Base-by-base conservation (phyloP, 2,888 invertebrate species). In the Polydrusus pterygomalis region DNA sequence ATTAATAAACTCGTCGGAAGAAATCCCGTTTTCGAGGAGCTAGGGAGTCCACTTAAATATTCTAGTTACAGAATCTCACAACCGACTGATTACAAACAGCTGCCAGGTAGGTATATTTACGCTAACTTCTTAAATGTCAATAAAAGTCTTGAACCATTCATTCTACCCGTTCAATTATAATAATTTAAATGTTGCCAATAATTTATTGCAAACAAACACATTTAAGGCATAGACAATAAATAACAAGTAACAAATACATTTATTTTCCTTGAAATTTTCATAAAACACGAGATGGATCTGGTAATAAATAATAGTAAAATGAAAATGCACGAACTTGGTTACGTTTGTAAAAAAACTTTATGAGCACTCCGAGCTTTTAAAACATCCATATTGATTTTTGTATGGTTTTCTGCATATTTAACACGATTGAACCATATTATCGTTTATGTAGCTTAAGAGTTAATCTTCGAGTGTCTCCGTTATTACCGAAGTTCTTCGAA, bases 181-280 rank as follows among this genome's bases (percentile, higher is more conserved):
- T 60, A 60, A 60, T 60, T 60, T 38, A 15, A 60, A 60, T 63
- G 47, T 63, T 63, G 20, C 45, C 15, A 30, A 30, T 64, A 70
- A 74, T 69, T 74, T 74, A 74, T 74, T 72, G 45, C 49, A 60
- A 51, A 65, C 58, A 40, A 58, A 45, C 45, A 25, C n/a, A 43
- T 51, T 65, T 72, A 58, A 38, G 47, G 58, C 58, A 65, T 5
- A 10, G 17, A 20, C 38, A 9, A 72, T 72, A 72, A 64, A 64
- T 73, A 54, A 56, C 45, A 9, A 1, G 11, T 43, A 51, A 45
- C 34, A 54, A 65, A 72, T 54, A 65, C 43, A 47, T 49, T 25
- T 34, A 70, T 56, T 65, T 72, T 72, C 62, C 74, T 73, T 67
- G 74, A 70, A 58, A 74, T 74, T 70, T 70, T 74, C 70, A 74